These are phyloP conservation scores for Scaptomyza pallida DNA, from an alignment of 1,140 invertebrate species.

Conservation along the genomic window DNA sequence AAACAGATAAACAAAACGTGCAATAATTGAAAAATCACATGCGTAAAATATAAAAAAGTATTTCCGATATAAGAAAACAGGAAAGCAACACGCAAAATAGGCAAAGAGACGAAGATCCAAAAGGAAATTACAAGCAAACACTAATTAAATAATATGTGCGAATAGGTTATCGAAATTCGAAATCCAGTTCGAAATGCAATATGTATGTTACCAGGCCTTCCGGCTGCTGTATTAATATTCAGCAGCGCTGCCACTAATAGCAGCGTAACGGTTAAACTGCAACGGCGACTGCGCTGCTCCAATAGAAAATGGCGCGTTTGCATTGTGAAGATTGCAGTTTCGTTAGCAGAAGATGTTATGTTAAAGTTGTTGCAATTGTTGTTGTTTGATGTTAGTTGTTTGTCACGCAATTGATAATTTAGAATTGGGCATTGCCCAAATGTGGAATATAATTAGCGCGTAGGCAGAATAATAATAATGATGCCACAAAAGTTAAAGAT, in stretches of 20 bases:
- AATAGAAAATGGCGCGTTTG: conserved; percentile 49
- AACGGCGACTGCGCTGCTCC: conserved; percentile 30
- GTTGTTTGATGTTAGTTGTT: conserved; percentile 26
- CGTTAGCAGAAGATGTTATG: conserved; percentile 19
- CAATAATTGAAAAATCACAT: conserved; percentile 1
- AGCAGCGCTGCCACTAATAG: conserved; percentile 45
- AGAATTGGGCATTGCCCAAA: conserved; percentile 77
- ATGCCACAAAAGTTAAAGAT: conserved; percentile 6
- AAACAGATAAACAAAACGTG: not conserved
- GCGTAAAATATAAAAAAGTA: conserved; percentile 17
- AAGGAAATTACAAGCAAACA: conserved; percentile 52
- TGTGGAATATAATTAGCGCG: conserved; percentile 72
- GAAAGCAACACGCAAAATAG: conserved; percentile 24
- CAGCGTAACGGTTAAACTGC: conserved; percentile 51
- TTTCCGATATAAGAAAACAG: not conserved
- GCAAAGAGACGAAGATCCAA: conserved; percentile 24
- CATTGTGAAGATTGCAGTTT: conserved; percentile 48
- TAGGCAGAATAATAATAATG: conserved; percentile 67
- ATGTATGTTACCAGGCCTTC: conserved; percentile 66
- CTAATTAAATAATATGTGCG: conserved; percentile 48
- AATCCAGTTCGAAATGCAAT: conserved; percentile 22
- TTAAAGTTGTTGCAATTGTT: conserved; percentile 18
- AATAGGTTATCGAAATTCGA: conserved; percentile 53
- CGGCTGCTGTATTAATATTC: conserved; percentile 49
- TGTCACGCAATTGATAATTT: conserved; percentile 70